These are phyloP conservation scores for Muscina levida DNA, from an alignment of 2,888 invertebrate species.

Conservation along the genomic window DNA sequence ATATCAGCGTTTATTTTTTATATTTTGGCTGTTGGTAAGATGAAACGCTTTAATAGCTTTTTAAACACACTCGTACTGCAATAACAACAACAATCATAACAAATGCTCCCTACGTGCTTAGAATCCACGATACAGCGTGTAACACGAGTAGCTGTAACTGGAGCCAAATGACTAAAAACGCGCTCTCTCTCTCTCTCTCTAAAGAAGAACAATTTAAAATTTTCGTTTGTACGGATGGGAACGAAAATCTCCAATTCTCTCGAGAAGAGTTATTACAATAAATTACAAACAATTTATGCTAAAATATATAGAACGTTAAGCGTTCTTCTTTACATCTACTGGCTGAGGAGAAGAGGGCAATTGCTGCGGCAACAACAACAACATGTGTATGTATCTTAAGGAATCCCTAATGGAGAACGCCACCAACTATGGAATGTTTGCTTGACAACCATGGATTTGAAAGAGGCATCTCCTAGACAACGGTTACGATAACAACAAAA, in stretches of 20 bases:
- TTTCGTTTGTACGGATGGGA: not conserved
- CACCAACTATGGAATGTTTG: not conserved
- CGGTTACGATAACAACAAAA: no score
- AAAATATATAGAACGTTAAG: slow-evolving; percentile 44
- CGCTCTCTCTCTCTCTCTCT: no score
- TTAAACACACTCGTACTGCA: slow-evolving; percentile 54
- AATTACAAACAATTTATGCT: slow-evolving; percentile 62
- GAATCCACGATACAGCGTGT: slow-evolving; percentile 36
- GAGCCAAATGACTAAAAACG: slow-evolving; percentile 12
- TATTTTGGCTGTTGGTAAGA: slow-evolving; percentile 1
- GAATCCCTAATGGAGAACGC: slow-evolving; percentile 3
- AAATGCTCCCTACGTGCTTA: slow-evolving; percentile 62
- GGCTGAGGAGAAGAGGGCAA: slow-evolving; percentile 9
- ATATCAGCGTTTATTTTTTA: not conserved
- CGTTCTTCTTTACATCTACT: not conserved
- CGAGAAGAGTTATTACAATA: slow-evolving; percentile 60
- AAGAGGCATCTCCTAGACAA: not conserved
- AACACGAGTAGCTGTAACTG: not conserved
- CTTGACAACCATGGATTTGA: not conserved
- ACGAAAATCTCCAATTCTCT: slow-evolving; percentile 42
- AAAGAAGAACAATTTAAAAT: slow-evolving; percentile 30
- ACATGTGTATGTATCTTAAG: slow-evolving; percentile 38
- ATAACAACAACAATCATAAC: slow-evolving; percentile 60
- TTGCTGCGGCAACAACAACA: slow-evolving; percentile 32
- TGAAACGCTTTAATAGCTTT: slow-evolving; percentile 53